Percentiles rank a stretch among this genome's conserved stretches.
Conservation (phyloP, 2,888 invertebrate genomes). For the Taenaris catops region DNA sequence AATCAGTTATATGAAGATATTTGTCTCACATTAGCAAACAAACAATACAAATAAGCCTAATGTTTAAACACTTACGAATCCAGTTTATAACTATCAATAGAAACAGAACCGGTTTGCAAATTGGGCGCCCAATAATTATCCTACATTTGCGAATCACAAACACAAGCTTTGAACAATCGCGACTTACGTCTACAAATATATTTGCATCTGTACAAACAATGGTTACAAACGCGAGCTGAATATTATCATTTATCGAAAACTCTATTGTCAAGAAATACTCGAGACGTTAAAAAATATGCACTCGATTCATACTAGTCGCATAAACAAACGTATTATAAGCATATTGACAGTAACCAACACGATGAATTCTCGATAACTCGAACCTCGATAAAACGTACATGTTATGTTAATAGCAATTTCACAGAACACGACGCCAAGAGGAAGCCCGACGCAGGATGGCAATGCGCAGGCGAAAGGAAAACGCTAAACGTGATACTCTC, state of each 20-base stretch:
- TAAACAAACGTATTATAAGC: no score
- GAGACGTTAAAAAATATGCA: slow-evolving; percentile 10
- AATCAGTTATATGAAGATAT: neutral
- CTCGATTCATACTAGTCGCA: no score
- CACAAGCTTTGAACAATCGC: slow-evolving; percentile 3
- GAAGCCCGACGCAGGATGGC: slow-evolving; percentile 44
- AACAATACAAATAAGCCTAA: no score
- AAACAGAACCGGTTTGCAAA: no score
- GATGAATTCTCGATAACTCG: no score
- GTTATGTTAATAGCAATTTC: no score
- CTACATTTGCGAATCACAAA: slow-evolving; percentile 2
- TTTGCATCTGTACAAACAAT: slow-evolving; percentile 19
- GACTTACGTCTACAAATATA: slow-evolving; percentile 9
- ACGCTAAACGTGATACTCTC: slow-evolving; percentile 77
- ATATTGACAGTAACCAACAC: no score
- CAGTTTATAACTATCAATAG: no score
- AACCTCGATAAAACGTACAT: no score
- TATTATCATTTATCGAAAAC: slow-evolving; percentile 11
- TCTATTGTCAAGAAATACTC: slow-evolving; percentile 12
- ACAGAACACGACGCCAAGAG: slow-evolving; percentile 52
- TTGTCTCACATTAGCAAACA: no score
- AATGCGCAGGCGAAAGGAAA: slow-evolving; percentile 47
- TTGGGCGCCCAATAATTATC: neutral
- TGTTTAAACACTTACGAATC: no score
- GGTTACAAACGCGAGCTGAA: slow-evolving; percentile 12